Percentiles rank a stretch among this genome's conserved stretches.
Evolutionary conservation across 1,140 invertebrate genomes (phyloP).

Genomic region (Drosophila lowei): DNA sequence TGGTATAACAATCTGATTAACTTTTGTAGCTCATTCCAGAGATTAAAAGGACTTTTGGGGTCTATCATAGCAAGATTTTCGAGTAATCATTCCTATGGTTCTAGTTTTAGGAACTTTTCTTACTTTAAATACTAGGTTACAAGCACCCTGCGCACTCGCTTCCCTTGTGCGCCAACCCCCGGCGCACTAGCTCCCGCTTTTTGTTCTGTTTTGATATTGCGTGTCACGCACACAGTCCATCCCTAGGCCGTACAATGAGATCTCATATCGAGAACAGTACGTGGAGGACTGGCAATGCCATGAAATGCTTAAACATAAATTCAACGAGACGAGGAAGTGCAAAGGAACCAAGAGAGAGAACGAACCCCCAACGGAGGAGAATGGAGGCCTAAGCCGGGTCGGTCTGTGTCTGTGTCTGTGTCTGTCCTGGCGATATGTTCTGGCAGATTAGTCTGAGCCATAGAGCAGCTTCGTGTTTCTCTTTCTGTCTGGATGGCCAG

Average conservation of each 20-base stretch:
- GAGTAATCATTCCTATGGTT: too few relatives aligned
- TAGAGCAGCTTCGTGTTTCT: constrained; percentile 53
- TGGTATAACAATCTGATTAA: background rate
- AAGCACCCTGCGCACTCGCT: too few relatives aligned
- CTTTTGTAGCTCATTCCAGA: too few relatives aligned
- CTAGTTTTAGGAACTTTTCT: too few relatives aligned
- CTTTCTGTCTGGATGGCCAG: constrained; percentile 38
- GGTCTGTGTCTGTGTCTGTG: constrained; percentile 4
- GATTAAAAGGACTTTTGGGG: too few relatives aligned
- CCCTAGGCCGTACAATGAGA: constrained; percentile 30
- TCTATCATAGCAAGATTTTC: too few relatives aligned
- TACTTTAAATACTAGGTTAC: too few relatives aligned
- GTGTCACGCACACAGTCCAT: constrained; percentile 37
- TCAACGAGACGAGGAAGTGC: constrained; percentile 51
- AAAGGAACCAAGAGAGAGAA: constrained; percentile 7
- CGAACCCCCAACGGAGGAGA: too few relatives aligned
- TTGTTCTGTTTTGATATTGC: background rate
- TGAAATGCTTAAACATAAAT: constrained; percentile 74
- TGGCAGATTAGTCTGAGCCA: constrained; percentile 62
- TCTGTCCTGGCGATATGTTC: constrained; percentile 51
- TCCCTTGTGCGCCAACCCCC: too few relatives aligned
- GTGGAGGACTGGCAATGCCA: constrained; percentile 64
- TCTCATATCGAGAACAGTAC: constrained; percentile 66
- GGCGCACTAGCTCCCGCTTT: too few relatives aligned
- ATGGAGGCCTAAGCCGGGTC: constrained; percentile 1